phyloP scores from a whole-genome alignment of 1,140 invertebrate genomes.

The Monomorium pharaonis region DNA sequence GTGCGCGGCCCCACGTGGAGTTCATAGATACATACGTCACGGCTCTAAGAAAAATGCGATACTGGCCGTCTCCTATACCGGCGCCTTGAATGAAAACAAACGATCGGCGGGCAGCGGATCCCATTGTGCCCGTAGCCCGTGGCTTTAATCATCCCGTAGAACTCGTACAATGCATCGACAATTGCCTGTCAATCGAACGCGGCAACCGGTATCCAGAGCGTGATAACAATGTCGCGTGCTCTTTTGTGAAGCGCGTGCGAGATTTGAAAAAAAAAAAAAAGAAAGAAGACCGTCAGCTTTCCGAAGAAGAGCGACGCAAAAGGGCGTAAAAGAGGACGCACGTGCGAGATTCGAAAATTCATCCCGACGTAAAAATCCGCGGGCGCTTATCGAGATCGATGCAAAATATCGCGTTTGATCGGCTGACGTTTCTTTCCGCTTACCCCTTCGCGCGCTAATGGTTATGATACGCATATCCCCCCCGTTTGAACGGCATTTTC shows the following conservation, averaged over 20 bases:
- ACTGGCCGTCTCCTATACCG: not conserved
- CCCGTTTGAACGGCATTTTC: not conserved
- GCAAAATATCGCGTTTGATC: conserved; percentile 17
- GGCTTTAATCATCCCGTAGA: conserved; percentile 25
- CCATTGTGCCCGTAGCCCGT: not conserved
- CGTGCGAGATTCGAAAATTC: conserved; percentile 13
- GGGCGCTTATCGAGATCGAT: not conserved
- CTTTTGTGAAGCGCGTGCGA: conserved; percentile 9
- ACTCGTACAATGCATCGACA: conserved; percentile 23
- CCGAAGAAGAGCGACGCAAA: not conserved
- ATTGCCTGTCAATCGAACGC: conserved; percentile 43
- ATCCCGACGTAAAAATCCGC: not conserved
- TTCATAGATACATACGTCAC: conserved; percentile 8
- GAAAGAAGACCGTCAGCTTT: conserved; percentile 10
- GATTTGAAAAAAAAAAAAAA: conserved; percentile 12
- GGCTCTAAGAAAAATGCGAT: conserved; percentile 24
- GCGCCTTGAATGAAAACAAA: conserved; percentile 26
- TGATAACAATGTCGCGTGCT: conserved; percentile 26
- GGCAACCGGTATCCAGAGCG: not conserved
- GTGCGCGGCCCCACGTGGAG: not conserved
- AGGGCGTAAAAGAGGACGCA: not conserved
- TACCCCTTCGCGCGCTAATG: not conserved
- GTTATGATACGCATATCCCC: too few relatives aligned
- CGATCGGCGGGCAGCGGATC: conserved; percentile 3
- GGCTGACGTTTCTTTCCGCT: conserved; percentile 2